Percentiles rank a stretch among this genome's conserved stretches.
phyloP scores from a whole-genome alignment of 1,140 invertebrate genomes.

The Drosophila punjabiensis region DNA sequence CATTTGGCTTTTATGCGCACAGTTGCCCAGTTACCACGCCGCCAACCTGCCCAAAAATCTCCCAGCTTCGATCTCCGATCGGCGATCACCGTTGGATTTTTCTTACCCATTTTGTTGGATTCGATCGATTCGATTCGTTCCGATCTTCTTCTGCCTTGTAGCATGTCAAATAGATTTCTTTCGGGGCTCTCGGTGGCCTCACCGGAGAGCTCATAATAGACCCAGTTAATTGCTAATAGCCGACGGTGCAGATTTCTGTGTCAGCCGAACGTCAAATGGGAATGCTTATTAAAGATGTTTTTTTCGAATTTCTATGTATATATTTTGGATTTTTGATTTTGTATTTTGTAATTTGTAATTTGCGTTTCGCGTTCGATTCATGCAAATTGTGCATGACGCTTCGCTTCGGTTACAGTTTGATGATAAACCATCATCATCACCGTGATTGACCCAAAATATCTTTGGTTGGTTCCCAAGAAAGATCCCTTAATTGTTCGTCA shows the following conservation, averaged over 20 bases:
- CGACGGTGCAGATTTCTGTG: conserved; percentile 83
- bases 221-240: conserved; percentile 84
- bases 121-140: conserved; percentile 72
- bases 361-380: conserved; percentile 70
- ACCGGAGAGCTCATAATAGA: conserved; percentile 72
- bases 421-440: conserved; percentile 57
- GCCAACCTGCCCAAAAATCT: conserved; percentile 17
- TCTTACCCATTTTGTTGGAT: conserved; percentile 48
- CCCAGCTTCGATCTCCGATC: not conserved
- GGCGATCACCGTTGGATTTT: conserved; percentile 18
- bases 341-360: conserved; percentile 64
- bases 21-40: conserved; percentile 40
- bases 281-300: conserved; percentile 77
- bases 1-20: conserved; percentile 82
- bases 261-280: conserved; percentile 73
- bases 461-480: conserved; percentile 55
- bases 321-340: conserved; percentile 12
- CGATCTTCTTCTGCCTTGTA: conserved; percentile 83
- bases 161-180: conserved; percentile 80
- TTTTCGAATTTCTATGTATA: conserved; percentile 37
- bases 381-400: conserved; percentile 81
- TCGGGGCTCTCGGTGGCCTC: conserved; percentile 39
- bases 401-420: conserved; percentile 80
- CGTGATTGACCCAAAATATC: conserved; percentile 73
- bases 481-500: conserved; percentile 58